Evolutionary conservation across 2,888 invertebrate species (phyloP).

Genomic region (Diarsia mendica): DNA sequence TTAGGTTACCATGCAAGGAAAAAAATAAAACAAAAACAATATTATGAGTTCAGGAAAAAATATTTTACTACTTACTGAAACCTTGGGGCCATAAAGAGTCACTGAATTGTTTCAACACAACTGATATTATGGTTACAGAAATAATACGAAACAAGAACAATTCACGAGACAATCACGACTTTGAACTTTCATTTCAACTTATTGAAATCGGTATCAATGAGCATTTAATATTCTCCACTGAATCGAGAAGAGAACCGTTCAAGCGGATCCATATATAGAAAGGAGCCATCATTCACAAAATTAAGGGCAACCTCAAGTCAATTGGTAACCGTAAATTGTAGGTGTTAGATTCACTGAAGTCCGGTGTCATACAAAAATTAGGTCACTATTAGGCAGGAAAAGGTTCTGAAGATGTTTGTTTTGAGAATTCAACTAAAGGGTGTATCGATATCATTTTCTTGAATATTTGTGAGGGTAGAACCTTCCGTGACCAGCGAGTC

Average conservation of each 20-base stretch:
- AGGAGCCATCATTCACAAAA: slow-evolving; percentile 29
- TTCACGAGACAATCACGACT: slow-evolving; percentile 25
- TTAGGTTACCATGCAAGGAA: slow-evolving; percentile 10
- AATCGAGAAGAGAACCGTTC: slow-evolving; percentile 17
- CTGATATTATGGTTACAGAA: slow-evolving; percentile 31
- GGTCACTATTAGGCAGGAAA: slow-evolving; percentile 31
- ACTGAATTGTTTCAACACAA: slow-evolving; percentile 15
- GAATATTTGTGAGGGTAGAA: slow-evolving; percentile 55
- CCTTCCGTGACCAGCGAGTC: slow-evolving; percentile 50
- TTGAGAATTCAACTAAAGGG: slow-evolving; percentile 53
- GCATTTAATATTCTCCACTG: slow-evolving; percentile 26
- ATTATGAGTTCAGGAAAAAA: slow-evolving; percentile 19
- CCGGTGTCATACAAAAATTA: slow-evolving; percentile 51
- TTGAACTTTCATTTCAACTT: slow-evolving; percentile 36
- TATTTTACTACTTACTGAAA: slow-evolving; percentile 20
- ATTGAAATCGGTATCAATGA: slow-evolving; percentile 18
- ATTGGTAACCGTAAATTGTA: slow-evolving; percentile 41
- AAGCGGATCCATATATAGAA: slow-evolving; percentile 21
- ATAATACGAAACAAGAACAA: slow-evolving; percentile 28
- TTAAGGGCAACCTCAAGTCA: slow-evolving; percentile 43
- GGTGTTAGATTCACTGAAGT: slow-evolving; percentile 47
- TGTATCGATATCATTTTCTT: slow-evolving; percentile 60
- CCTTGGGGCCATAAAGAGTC: slow-evolving; percentile 4
- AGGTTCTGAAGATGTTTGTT: slow-evolving; percentile 45
- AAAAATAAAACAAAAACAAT: slow-evolving; percentile 9